phyloP scores from a whole-genome alignment of 2,888 invertebrate species.

The Theretra japonica region DNA sequence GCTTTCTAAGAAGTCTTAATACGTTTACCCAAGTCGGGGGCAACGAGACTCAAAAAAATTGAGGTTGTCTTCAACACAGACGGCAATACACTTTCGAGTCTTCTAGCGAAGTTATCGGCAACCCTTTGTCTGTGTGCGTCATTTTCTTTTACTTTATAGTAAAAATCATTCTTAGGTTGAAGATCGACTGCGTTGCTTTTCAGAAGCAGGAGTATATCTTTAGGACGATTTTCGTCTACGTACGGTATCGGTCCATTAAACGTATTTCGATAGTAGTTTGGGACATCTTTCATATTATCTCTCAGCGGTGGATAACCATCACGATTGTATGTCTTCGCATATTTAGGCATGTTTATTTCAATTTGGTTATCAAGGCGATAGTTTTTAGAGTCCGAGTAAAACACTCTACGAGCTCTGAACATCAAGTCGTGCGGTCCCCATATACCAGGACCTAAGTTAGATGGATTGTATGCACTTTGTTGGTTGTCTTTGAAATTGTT shows the following conservation, averaged over 20 bases:
- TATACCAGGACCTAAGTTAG: slow-evolving; percentile 71
- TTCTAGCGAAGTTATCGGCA: slow-evolving; percentile 33
- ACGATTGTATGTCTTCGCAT: too few relatives aligned
- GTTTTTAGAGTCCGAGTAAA: slow-evolving; percentile 63
- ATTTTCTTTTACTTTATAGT: slow-evolving; percentile 83
- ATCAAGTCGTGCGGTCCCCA: slow-evolving; percentile 62
- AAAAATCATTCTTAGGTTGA: slow-evolving; percentile 90
- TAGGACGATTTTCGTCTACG: too few relatives aligned
- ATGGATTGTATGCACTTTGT: slow-evolving; percentile 61
- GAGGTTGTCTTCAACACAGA: slow-evolving; percentile 1
- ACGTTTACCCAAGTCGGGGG: slow-evolving; percentile 87
- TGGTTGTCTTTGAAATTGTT: slow-evolving; percentile 62
- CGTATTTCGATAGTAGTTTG: too few relatives aligned
- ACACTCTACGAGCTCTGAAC: slow-evolving; percentile 58
- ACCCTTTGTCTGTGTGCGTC: slow-evolving; percentile 44
- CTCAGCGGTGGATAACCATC: too few relatives aligned
- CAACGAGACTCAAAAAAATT: slow-evolving; percentile 11
- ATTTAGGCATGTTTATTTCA: slow-evolving; percentile 60
- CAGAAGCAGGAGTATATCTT: too few relatives aligned
- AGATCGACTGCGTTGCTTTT: slow-evolving; percentile 59
- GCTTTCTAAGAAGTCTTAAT: slow-evolving; percentile 63
- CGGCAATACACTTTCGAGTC: slow-evolving; percentile 24
- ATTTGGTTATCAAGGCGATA: slow-evolving; percentile 66
- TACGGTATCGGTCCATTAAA: too few relatives aligned
- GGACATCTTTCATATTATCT: too few relatives aligned